Evolutionary conservation across 2,888 invertebrate species (phyloP).

Genomic region (Achlya flavicornis): DNA sequence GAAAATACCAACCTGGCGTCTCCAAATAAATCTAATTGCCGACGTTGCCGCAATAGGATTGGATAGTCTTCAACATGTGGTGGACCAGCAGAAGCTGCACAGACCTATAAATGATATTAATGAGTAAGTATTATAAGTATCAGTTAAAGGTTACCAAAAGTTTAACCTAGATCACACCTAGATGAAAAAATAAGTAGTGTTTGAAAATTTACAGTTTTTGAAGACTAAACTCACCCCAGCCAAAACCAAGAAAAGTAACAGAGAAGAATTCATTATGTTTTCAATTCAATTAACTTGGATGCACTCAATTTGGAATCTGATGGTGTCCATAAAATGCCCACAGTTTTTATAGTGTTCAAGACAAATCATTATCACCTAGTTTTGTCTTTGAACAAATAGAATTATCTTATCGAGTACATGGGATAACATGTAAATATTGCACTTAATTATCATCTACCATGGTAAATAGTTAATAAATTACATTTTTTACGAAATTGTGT

Average conservation of each 20-base stretch:
- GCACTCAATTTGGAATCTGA: slow-evolving; percentile 24
- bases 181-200: background rate
- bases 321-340: slow-evolving; percentile 26
- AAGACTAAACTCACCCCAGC: slow-evolving; percentile 41
- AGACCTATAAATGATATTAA: slow-evolving; percentile 36
- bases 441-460: slow-evolving; percentile 17
- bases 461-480: slow-evolving; percentile 5
- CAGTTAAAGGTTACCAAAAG: too few species aligned
- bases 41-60: slow-evolving; percentile 40
- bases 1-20: slow-evolving; percentile 44
- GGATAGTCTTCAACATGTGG: slow-evolving; percentile 32
- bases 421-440: slow-evolving; percentile 41
- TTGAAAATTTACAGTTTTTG: slow-evolving; percentile 1
- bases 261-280: slow-evolving; percentile 50
- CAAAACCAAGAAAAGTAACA: slow-evolving; percentile 41
- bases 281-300: slow-evolving; percentile 15
- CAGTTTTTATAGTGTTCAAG: slow-evolving; percentile 63
- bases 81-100: slow-evolving; percentile 43
- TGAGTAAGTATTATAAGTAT: too few species aligned
- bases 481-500: slow-evolving; percentile 17
- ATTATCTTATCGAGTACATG: slow-evolving; percentile 55
- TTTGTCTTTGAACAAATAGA: slow-evolving; percentile 44
- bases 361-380: slow-evolving; percentile 41
- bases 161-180: too few species aligned
- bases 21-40: slow-evolving; percentile 42